Conservation (phyloP, 2,888 invertebrate species). For the Mechanitis messenoides region DNA sequence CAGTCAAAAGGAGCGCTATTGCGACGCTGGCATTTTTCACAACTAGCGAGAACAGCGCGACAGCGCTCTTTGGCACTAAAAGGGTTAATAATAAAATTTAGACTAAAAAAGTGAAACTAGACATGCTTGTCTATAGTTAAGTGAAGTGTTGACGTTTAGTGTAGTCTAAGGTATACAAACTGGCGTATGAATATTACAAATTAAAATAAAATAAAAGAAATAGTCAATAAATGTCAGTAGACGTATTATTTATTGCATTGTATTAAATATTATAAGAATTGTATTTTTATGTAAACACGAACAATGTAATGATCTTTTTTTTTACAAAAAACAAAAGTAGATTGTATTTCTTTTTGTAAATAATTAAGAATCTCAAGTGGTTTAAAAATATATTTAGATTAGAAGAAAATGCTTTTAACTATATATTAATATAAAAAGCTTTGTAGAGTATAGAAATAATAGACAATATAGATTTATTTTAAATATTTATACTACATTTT, state of each 20-base stretch:
- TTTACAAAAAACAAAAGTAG: not conserved
- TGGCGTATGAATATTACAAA: slow-evolving; percentile 1
- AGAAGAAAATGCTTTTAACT: not conserved
- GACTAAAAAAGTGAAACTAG: not conserved
- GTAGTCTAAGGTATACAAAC: not conserved
- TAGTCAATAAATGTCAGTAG: not conserved
- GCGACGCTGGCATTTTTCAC: no score
- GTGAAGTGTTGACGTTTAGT: slow-evolving; percentile 2
- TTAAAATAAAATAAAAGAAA: not conserved
- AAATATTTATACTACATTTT: no score
- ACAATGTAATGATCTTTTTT: not conserved
- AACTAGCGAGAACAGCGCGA: no score
- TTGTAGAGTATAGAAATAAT: no score
- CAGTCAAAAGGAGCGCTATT: no score
- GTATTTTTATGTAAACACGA: slow-evolving; percentile 2
- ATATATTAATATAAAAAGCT: no score
- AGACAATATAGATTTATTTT: no score
- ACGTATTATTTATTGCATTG: not conserved
- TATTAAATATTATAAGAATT: slow-evolving; percentile 1
- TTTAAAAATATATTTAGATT: not conserved
- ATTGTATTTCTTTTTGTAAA: not conserved
- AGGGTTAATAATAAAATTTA: not conserved
- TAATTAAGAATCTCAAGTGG: not conserved
- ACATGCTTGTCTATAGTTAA: not conserved
- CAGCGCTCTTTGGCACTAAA: no score